Base-by-base conservation (phyloP, 2,113 vertebrate species). In the Nycticebus coucang region DNA sequence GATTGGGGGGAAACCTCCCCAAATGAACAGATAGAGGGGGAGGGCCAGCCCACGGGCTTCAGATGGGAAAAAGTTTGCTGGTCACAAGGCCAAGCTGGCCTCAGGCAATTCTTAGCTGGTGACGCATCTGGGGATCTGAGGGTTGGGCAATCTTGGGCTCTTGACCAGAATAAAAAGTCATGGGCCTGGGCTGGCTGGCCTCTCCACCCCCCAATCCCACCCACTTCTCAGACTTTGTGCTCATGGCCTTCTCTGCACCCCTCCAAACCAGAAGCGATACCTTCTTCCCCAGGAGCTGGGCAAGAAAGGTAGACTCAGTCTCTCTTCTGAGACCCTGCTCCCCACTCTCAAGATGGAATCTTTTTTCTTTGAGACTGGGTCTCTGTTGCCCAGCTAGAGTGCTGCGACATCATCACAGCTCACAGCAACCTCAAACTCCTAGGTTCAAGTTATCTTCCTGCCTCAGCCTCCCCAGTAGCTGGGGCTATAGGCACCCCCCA, bases 171-270 rank as follows among this genome's bases (percentile, higher is more conserved):
- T 10, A 50, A 13, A 37, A 88, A 83, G 62, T 41, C 88, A 60
- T 1, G 33, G 33, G 17, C 59, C 80, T 66, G 18, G 55, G 74
- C 22, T 69, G 74, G 45, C 33, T 15, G 30, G 45, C 68, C 35
- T n/a, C 13, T 30, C 28, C 12, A 1, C 12, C 0, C 7, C 17
- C 9, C 11, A 8, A 50, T 10, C 50, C 37, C 22, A 4, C 8
- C 35, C 5, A 2, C 28, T 26, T n/a, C 69, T 89, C 41, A 71
- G 75, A 64, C n/a, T 66, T 19, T 69, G 83, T 24, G 19, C 18
- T 50, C 37, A n/a, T 68, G 50, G 45, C 18, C 62, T 95, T 85
- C 59, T 50, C 0, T 5, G 68, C 26, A 35, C 13, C 62, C 55
- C 57, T 62, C n/a, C 62, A 17, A 18, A 37, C 35, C 85, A 79